A percentile compares a stretch with the other conserved stretches of the same genome.
Conservation (phyloP, 2,888 invertebrate species). For the Cryptocephalus moraei region DNA sequence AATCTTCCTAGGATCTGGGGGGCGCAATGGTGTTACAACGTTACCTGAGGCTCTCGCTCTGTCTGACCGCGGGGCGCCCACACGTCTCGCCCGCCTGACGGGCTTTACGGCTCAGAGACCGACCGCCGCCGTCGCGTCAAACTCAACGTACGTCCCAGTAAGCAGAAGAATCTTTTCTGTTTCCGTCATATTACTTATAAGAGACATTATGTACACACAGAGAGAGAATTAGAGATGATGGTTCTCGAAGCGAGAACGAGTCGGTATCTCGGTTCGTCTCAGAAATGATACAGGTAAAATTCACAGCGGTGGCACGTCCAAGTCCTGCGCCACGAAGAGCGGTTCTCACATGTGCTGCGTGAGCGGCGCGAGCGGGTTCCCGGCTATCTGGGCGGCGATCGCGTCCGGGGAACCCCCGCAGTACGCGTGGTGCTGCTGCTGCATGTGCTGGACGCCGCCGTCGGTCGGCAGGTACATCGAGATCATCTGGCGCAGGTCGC, state of each 20-base stretch:
- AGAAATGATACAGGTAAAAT: constrained; percentile 21
- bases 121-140: no score
- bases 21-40: no score
- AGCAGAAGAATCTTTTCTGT: no score
- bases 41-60: no score
- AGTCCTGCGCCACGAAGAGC: constrained; percentile 37
- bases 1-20: no score
- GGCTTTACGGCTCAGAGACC: no score
- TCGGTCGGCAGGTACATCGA: constrained; percentile 65
- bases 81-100: no score
- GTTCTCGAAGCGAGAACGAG: neutral
- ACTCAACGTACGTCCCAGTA: no score
- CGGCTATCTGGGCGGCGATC: constrained; percentile 41
- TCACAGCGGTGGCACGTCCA: constrained; percentile 35
- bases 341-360: constrained; percentile 54
- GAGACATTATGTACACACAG: constrained; percentile 9
- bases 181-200: neutral
- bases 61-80: no score
- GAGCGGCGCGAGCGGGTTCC: constrained; percentile 46
- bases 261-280: neutral
- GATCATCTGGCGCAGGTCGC: constrained; percentile 62
- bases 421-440: constrained; percentile 41
- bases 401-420: constrained; percentile 51
- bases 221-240: neutral
- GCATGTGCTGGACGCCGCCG: constrained; percentile 55